Percentiles rank a stretch among this genome's conserved stretches.
Conservation (phyloP, 2,888 invertebrate species). For the Noctua pronuba region DNA sequence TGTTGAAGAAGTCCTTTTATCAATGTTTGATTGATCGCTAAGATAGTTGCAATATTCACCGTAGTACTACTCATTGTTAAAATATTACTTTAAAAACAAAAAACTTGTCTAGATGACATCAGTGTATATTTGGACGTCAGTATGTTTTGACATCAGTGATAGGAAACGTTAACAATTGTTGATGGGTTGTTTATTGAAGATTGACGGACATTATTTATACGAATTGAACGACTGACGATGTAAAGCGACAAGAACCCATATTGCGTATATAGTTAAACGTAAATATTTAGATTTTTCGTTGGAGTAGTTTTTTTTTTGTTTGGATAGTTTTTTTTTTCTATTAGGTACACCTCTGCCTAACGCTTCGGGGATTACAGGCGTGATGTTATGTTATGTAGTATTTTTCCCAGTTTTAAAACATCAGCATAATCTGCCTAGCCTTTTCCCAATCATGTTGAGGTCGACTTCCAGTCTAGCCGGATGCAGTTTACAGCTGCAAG, state of each 20-base stretch:
- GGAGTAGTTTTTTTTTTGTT: background rate
- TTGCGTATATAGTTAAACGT: background rate
- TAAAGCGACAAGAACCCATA: slow-evolving; percentile 1
- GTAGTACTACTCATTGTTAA: background rate
- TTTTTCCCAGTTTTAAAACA: background rate
- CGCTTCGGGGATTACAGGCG: no score
- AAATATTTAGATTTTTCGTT: background rate
- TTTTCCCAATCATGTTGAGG: no score
- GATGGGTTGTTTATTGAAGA: background rate
- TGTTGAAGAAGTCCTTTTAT: background rate
- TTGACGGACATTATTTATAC: background rate
- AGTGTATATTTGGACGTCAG: no score
- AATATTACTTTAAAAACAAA: background rate
- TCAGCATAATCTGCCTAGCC: no score
- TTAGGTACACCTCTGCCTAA: no score
- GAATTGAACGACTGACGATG: background rate
- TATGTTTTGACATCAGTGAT: slow-evolving; percentile 2
- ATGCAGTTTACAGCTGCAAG: background rate
- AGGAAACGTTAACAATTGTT: background rate
- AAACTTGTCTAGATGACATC: background rate
- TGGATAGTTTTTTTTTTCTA: no score
- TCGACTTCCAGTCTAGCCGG: background rate
- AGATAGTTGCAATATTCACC: no score
- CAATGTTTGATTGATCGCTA: background rate
- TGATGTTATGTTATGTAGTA: no score